phyloP scores from a whole-genome alignment of 92 coral and sea anemone species.

The Zoanthus sansibaricus region DNA sequence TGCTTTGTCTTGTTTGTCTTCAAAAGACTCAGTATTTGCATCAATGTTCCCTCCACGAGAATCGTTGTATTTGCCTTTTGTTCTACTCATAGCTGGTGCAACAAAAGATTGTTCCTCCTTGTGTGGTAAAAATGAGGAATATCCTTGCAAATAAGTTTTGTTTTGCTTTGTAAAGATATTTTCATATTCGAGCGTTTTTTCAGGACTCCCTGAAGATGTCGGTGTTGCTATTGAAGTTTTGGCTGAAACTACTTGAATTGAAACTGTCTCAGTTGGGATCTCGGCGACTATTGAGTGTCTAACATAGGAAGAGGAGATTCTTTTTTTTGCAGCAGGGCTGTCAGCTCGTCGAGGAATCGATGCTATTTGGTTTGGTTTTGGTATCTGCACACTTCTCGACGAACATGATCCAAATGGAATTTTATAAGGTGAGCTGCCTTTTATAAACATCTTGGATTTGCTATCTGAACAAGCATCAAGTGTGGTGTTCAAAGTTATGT shows the following conservation, averaged over 20 bases:
- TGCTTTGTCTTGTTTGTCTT: not conserved
- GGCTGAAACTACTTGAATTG: not conserved
- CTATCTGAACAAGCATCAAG: not conserved
- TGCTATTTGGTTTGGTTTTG: not conserved
- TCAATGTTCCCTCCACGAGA: not conserved
- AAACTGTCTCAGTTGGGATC: not conserved
- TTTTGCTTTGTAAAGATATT: not conserved
- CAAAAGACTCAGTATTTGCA: not conserved
- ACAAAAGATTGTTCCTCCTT: not conserved
- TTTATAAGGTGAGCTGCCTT: not conserved
- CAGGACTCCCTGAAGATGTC: not conserved
- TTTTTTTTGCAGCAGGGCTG: conserved; percentile 4
- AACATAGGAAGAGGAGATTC: not conserved
- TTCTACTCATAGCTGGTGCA: not conserved
- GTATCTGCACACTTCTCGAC: not conserved
- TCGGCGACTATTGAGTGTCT: not conserved
- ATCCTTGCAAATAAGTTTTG: not conserved
- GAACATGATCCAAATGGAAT: not conserved
- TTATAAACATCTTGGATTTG: not conserved
- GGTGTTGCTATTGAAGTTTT: not conserved
- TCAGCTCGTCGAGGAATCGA: conserved; percentile 29
- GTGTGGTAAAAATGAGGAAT: not conserved
- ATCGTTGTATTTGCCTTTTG: not conserved
- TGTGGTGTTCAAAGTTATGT: not conserved
- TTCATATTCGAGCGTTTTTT: not conserved